A percentile compares a stretch with the other conserved stretches of the same genome.
Conservation (phyloP, 2,113 vertebrate species). For the Sorex fumeus region DNA sequence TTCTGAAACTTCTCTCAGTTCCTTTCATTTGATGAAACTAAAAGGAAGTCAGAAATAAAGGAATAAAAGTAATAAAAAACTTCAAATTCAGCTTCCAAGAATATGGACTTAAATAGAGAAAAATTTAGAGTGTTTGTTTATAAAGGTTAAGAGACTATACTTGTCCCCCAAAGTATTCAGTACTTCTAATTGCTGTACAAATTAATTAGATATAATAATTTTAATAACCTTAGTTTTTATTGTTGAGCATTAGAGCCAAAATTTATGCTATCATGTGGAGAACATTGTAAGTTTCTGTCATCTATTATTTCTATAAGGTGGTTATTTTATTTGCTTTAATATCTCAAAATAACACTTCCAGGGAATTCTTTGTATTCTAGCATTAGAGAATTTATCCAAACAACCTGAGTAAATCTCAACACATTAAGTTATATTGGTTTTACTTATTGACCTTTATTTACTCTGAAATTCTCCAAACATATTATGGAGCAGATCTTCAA, state of each 20-base stretch:
- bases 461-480: neutral
- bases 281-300: neutral
- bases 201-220: neutral
- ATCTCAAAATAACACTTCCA: neutral
- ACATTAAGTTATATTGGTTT: neutral
- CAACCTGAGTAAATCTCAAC: neutral
- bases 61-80: neutral
- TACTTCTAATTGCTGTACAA: neutral
- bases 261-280: neutral
- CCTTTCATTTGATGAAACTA: neutral
- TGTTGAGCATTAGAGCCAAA: neutral
- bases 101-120: neutral
- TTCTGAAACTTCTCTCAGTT: neutral
- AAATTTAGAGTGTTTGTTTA: neutral
- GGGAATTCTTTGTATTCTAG: neutral
- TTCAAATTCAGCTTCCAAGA: neutral
- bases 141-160: neutral
- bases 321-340: slow-evolving; percentile 13
- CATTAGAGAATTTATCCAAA: neutral
- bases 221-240: neutral
- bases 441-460: neutral
- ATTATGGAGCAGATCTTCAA: no score
- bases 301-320: neutral
- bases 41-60: neutral
- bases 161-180: neutral